Evolutionary conservation across 2,888 invertebrate genomes (phyloP).

Genomic region (Gnatocerus cornutus): DNA sequence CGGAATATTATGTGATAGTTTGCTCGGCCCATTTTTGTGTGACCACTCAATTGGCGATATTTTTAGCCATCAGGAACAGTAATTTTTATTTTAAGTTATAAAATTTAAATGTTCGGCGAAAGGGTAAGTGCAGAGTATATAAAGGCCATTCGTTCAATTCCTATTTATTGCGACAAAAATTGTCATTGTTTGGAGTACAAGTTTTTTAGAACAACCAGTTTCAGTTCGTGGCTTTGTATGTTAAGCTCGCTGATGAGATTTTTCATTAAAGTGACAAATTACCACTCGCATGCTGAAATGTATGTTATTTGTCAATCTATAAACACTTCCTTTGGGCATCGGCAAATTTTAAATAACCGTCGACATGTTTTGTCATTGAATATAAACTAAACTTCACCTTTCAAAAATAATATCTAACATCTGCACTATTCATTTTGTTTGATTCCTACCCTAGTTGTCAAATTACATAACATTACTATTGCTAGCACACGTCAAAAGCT

Average conservation of each 20-base stretch:
- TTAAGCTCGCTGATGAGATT: constrained; percentile 25
- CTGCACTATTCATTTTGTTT: neutral
- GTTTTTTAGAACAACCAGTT: too few species aligned
- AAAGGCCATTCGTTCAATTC: neutral
- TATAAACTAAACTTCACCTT: neutral
- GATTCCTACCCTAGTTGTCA: neutral
- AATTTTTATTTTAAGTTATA: constrained; percentile 4
- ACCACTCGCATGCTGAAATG: constrained; percentile 14
- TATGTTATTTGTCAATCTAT: constrained; percentile 30
- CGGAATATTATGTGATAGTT: constrained; percentile 11
- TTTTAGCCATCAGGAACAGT: constrained; percentile 4
- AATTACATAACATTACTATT: neutral
- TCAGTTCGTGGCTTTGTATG: neutral
- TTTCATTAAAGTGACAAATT: constrained; percentile 33
- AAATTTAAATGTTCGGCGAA: too few species aligned
- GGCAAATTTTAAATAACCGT: constrained; percentile 9
- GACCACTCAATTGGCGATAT: constrained; percentile 19
- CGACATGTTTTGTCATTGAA: constrained; percentile 9
- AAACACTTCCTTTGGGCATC: constrained; percentile 21
- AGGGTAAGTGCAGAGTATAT: too few species aligned
- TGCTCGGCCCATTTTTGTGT: constrained; percentile 20
- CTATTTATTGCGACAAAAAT: constrained; percentile 2
- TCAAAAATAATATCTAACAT: neutral
- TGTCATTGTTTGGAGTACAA: neutral
- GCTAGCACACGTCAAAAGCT: neutral